A percentile compares a stretch with the other conserved stretches of the same genome.
Conservation (phyloP, 2,113 vertebrate species). For the Tupaia chinensis region DNA sequence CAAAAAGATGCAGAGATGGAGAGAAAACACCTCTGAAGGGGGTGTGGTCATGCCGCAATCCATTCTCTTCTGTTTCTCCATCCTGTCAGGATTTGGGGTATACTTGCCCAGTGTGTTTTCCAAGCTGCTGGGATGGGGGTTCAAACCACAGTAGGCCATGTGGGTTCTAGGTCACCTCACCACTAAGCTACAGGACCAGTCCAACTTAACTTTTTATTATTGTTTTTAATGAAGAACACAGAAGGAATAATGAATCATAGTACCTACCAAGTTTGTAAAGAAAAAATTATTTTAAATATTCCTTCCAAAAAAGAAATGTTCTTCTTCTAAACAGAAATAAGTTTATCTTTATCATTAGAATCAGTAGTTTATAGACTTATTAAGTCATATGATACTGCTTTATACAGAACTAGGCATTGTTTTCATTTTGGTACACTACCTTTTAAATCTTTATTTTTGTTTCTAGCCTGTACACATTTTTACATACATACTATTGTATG, state of each 20-base stretch:
- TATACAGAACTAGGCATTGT: background rate
- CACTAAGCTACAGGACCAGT: too few relatives aligned
- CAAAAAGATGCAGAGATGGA: too few relatives aligned
- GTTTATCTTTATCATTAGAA: conserved; percentile 38
- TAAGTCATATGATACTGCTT: background rate
- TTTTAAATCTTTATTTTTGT: conserved; percentile 31
- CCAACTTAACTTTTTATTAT: conserved; percentile 33
- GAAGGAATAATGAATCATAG: conserved; percentile 11
- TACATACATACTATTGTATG: background rate
- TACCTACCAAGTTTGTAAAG: background rate
- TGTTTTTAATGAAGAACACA: conserved; percentile 34
- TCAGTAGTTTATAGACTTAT: conserved; percentile 36
- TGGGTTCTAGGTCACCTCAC: too few relatives aligned
- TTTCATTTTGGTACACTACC: conserved; percentile 27
- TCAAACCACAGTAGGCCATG: too few relatives aligned
- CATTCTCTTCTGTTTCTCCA: too few relatives aligned
- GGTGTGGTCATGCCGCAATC: too few relatives aligned
- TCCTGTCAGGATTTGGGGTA: too few relatives aligned
- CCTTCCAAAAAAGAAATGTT: background rate
- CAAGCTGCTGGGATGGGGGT: too few relatives aligned
- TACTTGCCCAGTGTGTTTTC: too few relatives aligned
- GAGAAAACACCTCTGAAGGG: too few relatives aligned
- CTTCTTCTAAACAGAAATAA: conserved; percentile 48
- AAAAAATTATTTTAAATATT: conserved; percentile 53
- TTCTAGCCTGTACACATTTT: background rate